phyloP scores from a whole-genome alignment of 2,888 invertebrate species.

The Agrypnus murinus region DNA sequence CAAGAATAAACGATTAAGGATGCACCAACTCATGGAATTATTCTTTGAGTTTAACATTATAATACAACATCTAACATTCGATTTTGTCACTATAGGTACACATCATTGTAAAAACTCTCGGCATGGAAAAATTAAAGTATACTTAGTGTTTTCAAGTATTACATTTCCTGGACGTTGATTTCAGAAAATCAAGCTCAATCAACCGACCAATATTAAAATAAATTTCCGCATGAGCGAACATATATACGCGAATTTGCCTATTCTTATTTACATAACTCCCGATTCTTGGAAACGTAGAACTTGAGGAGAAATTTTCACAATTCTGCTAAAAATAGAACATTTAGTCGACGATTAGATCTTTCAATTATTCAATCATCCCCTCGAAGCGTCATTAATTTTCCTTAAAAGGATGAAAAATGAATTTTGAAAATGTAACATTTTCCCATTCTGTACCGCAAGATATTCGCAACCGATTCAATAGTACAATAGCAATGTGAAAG shows the following conservation, averaged over 20 bases:
- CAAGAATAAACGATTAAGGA: no score
- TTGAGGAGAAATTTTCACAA: constrained; percentile 33
- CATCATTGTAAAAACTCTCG: no score
- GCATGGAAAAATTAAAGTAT: no score
- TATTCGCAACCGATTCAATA: constrained; percentile 41
- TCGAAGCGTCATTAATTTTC: constrained; percentile 41
- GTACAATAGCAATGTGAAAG: constrained; percentile 43
- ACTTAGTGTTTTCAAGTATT: no score
- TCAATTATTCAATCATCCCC: constrained; percentile 43
- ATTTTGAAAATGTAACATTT: constrained; percentile 37
- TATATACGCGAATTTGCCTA: constrained; percentile 11
- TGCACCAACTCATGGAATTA: no score
- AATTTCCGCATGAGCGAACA: not conserved
- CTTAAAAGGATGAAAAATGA: constrained; percentile 43
- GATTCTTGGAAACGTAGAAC: not conserved
- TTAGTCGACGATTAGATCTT: constrained; percentile 42
- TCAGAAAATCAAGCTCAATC: not conserved
- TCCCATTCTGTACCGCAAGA: constrained; percentile 34
- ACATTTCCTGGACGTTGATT: no score
- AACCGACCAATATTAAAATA: not conserved
- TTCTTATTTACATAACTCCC: constrained; percentile 27
- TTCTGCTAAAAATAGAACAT: constrained; percentile 2
- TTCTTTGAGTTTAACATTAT: no score
- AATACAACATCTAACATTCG: no score
- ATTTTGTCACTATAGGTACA: no score